phyloP scores from a whole-genome alignment of 2,113 vertebrate genomes.

The Serinus canaria region DNA sequence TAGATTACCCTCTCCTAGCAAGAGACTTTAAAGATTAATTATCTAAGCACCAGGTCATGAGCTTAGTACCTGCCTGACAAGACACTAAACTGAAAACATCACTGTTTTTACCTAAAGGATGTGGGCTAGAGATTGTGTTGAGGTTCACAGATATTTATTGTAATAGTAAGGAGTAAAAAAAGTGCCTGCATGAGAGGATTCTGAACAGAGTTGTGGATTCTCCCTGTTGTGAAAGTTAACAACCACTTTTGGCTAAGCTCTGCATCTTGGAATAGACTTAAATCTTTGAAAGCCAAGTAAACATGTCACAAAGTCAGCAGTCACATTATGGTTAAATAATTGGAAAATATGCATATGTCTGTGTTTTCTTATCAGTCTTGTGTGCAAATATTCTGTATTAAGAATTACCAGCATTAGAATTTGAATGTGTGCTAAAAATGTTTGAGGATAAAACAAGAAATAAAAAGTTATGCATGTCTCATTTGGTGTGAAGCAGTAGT shows the following conservation, averaged over 20 bases:
- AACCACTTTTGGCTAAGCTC: neutral
- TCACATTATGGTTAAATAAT: neutral
- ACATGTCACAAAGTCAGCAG: slow-evolving; percentile 5
- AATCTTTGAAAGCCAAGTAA: slow-evolving; percentile 16
- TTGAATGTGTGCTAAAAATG: neutral
- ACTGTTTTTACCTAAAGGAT: neutral
- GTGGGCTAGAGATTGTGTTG: neutral
- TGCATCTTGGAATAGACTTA: neutral
- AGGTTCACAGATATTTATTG: neutral
- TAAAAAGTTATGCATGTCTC: neutral
- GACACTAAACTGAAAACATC: neutral
- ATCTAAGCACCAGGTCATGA: neutral
- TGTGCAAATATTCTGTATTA: neutral
- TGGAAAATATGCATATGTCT: neutral
- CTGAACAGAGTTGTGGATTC: neutral
- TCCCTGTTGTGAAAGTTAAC: neutral
- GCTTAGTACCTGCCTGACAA: neutral
- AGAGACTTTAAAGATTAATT: neutral
- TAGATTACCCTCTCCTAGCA: neutral
- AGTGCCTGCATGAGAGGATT: neutral
- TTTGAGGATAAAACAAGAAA: slow-evolving; percentile 1
- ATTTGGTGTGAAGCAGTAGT: neutral
- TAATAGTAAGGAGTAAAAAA: neutral
- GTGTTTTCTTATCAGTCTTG: neutral
- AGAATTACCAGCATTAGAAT: slow-evolving; percentile 9